Conservation (phyloP, 2,888 invertebrate species). For the Myathropa florea region DNA sequence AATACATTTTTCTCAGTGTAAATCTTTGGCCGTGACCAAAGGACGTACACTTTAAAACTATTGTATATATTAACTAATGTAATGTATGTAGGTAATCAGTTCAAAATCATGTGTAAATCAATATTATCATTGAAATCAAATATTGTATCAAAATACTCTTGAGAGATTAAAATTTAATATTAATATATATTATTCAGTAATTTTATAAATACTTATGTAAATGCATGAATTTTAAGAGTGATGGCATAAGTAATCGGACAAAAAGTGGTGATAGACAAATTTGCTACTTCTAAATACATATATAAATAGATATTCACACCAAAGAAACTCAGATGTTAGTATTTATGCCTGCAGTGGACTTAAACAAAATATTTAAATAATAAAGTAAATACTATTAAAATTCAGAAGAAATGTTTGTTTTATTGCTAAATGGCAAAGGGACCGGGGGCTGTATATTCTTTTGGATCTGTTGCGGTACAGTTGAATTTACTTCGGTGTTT, state of each 20-base stretch:
- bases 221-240: background rate
- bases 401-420: background rate
- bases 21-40: slow-evolving; percentile 37
- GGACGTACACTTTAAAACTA: slow-evolving; percentile 55
- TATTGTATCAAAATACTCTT: slow-evolving; percentile 64
- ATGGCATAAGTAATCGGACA: background rate
- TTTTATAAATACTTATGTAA: slow-evolving; percentile 47
- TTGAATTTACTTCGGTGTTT: too few relatives aligned
- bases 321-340: slow-evolving; percentile 67
- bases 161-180: slow-evolving; percentile 52
- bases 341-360: slow-evolving; percentile 53
- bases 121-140: slow-evolving; percentile 56
- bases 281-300: background rate
- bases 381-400: slow-evolving; percentile 43
- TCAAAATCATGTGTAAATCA: slow-evolving; percentile 47
- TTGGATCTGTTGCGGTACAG: too few relatives aligned
- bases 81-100: slow-evolving; percentile 56
- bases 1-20: slow-evolving; percentile 44
- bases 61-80: slow-evolving; percentile 27
- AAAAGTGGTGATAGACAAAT: background rate
- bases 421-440: background rate
- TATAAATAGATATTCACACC: slow-evolving; percentile 50
- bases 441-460: too few relatives aligned
- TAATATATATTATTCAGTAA: slow-evolving; percentile 51
- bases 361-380: slow-evolving; percentile 54